Conservation (phyloP, 1,140 invertebrate genomes). For the Parapsyche elsis region DNA sequence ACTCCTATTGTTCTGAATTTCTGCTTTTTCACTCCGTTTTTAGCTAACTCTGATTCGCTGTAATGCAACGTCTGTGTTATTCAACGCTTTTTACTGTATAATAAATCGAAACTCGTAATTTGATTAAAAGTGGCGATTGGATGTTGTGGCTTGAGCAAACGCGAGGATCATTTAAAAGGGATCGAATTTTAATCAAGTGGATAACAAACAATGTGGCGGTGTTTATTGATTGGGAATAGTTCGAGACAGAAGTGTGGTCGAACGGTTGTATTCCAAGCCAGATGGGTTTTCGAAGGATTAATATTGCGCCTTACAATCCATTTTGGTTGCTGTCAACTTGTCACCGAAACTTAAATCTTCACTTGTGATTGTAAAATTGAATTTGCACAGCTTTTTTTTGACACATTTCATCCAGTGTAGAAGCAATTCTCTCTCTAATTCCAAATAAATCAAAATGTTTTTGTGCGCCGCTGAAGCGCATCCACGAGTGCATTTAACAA, state of each 20-base stretch:
- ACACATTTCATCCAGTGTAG: no score
- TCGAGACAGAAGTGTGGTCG: constrained; percentile 3
- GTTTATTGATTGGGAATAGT: constrained; percentile 11
- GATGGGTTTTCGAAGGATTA: constrained; percentile 2
- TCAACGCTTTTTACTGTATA: not conserved
- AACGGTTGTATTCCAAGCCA: not conserved
- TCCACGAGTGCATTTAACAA: constrained; percentile 8
- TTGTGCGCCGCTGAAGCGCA: not conserved
- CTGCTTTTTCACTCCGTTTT: not conserved
- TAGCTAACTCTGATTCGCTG: no score
- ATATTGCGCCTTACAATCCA: not conserved
- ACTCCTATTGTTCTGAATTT: not conserved
- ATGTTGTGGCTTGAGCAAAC: not conserved
- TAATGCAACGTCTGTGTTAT: no score
- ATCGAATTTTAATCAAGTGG: constrained; percentile 1
- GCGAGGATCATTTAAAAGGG: not conserved
- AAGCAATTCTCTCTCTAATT: not conserved
- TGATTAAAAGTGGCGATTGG: constrained; percentile 15
- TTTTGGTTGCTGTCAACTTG: not conserved
- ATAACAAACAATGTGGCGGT: constrained; percentile 1
- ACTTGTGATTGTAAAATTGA: no score
- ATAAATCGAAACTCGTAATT: not conserved
- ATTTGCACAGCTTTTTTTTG: no score
- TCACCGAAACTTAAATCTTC: not conserved
- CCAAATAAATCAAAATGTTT: constrained; percentile 15